Percentiles rank a stretch among this genome's conserved stretches.
These are phyloP conservation scores for Eptesicus fuscus DNA, from an alignment of 2,113 vertebrate genomes.

Conservation along the genomic window DNA sequence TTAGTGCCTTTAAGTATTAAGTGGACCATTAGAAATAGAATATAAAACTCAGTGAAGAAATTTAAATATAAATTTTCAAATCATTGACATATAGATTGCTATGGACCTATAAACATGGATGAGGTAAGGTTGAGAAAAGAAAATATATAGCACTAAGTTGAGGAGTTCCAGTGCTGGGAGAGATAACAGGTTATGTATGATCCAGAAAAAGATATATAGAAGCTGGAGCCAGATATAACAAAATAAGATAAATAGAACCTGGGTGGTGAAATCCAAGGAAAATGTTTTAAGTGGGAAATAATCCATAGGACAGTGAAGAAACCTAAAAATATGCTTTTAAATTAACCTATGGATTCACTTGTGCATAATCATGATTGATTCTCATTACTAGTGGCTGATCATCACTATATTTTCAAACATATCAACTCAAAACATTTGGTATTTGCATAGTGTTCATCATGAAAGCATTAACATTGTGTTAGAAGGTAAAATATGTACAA, in stretches of 20 bases:
- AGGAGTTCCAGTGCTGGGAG: background rate
- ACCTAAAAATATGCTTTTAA: background rate
- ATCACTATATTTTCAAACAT: conserved; percentile 27
- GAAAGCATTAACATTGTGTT: conserved; percentile 16
- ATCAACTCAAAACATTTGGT: background rate
- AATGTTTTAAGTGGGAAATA: background rate
- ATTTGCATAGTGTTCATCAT: background rate
- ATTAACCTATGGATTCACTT: background rate
- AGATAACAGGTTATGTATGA: background rate
- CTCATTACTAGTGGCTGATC: background rate
- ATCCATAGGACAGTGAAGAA: background rate
- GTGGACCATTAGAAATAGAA: background rate
- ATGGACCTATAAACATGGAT: background rate
- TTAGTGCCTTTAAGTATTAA: background rate
- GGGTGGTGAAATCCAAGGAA: background rate
- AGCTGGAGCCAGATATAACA: background rate
- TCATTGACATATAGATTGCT: background rate
- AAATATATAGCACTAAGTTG: background rate
- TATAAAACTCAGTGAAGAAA: background rate
- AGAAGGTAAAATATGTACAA: background rate
- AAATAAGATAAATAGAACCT: background rate
- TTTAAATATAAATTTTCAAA: background rate
- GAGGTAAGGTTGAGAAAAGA: background rate
- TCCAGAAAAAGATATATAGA: background rate
- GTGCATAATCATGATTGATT: conserved; percentile 10